These are phyloP conservation scores for Pterobdella sp. DNA, from an alignment of 2,888 invertebrate species.

Conservation along the genomic window DNA sequence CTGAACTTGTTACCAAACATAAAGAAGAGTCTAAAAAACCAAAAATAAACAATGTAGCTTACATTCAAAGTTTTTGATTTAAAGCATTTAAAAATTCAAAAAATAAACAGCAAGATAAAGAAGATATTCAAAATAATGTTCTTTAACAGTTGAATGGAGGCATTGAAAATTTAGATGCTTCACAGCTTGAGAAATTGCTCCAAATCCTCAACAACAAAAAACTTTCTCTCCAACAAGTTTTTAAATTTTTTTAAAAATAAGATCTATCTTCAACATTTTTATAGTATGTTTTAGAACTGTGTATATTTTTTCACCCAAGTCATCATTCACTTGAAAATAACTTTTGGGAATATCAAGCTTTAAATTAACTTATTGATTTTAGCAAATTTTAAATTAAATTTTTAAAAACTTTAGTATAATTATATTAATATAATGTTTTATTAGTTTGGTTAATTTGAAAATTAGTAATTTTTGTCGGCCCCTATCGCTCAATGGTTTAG, in stretches of 20 bases:
- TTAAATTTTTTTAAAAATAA: neutral
- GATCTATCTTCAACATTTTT: neutral
- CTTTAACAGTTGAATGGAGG: constrained; percentile 18
- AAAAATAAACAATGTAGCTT: constrained; percentile 5
- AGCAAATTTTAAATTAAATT: no score
- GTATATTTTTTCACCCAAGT: neutral
- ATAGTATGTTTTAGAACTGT: neutral
- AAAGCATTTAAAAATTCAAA: neutral
- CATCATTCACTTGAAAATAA: no score
- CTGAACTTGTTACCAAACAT: constrained; percentile 20
- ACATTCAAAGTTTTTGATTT: neutral
- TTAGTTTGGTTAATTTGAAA: no score
- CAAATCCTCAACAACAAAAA: constrained; percentile 71
- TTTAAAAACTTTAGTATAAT: no score
- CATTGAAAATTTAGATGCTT: constrained; percentile 58
- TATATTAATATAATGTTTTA: no score
- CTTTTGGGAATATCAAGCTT: no score
- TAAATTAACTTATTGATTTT: no score
- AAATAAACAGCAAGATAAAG: neutral
- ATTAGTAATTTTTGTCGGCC: no score
- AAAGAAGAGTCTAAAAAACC: neutral
- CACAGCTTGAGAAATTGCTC: constrained; percentile 73
- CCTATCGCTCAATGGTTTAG: no score
- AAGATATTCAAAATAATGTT: neutral
- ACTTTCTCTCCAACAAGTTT: constrained; percentile 72